Conservation (phyloP, 2,888 invertebrate species). For the Drosophila paramelanica region DNA sequence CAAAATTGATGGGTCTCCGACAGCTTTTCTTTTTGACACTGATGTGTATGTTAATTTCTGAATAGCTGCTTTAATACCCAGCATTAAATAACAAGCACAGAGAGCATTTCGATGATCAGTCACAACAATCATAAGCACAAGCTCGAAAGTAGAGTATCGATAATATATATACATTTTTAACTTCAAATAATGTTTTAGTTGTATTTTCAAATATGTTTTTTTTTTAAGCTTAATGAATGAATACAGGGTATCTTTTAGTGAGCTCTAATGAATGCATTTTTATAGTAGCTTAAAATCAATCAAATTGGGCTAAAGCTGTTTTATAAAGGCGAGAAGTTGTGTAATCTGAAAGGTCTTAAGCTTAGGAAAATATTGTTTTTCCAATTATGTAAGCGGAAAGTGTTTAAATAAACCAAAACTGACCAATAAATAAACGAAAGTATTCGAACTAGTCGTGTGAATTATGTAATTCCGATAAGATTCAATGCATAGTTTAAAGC, state of each 20-base stretch:
- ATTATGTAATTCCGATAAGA: neutral
- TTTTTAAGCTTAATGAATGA: no score
- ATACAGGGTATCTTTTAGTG: neutral
- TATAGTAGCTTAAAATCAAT: constrained; percentile 54
- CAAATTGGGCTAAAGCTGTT: constrained; percentile 48
- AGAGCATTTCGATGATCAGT: neutral
- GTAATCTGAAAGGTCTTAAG: constrained; percentile 59
- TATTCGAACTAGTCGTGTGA: neutral
- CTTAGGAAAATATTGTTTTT: constrained; percentile 6
- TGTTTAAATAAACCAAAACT: constrained; percentile 3
- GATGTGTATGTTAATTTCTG: constrained; percentile 58
- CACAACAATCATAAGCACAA: no score
- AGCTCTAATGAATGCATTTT: accelerated
- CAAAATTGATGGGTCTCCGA: constrained; percentile 12
- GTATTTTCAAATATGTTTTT: no score
- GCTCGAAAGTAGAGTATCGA: no score
- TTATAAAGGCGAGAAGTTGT: constrained; percentile 64
- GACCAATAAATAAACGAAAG: neutral
- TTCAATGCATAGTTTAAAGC: neutral
- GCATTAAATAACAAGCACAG: neutral
- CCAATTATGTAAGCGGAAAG: constrained; percentile 48
- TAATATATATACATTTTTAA: no score
- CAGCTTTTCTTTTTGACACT: constrained; percentile 42
- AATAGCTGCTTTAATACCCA: constrained; percentile 33
- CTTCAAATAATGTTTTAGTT: no score